Evolutionary conservation across 2,888 invertebrate species (phyloP), one percentile per base, ranked within the genome.

Genomic region (Eutolmus rufibarbis): DNA sequence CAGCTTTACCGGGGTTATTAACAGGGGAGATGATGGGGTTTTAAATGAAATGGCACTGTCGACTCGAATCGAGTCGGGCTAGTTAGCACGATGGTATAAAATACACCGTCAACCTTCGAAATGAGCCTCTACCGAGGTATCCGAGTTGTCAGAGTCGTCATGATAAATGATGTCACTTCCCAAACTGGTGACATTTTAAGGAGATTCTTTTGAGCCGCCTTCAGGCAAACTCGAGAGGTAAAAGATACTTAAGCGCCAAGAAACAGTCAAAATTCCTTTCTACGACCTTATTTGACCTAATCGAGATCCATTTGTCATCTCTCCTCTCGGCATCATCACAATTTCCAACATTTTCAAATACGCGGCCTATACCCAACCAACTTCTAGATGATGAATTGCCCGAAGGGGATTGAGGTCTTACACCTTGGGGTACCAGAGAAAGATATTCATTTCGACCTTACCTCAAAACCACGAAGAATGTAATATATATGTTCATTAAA

Each of bases 1-100:
- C 37, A 78, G 40, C 43, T 78, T 37, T 78, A 12, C 19, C 43
- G 23, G 37, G 37, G 37, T 37, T 78, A 78, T 78, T 43, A 37
- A 23, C 40, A 78, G 43, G 40, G 23, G 43, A 78, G 43, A 78
- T 78, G 78, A 78, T 40, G 78, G 78, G 14, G n/a, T 37, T 78
- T 78, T 78, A 78, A 78, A 78, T 78, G 43, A 78, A 78, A 78
- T 40, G 78, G 40, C 66, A 66, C 66, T 19, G 66, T 23, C 66
- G 66, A 66, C 4, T 23, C n/a, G 23, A 19, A 3, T 23, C 8
- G 66, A 66, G 3, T 66, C 28, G 66, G 12, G 28, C 66, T 66
- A 23, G 19, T 66, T 66, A 66, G 28, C 66, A 66, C 66, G 23
- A 66, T 12, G 23, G 2, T 66, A 66, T 66, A 66, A 57, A 57